Conservation (phyloP, 2,113 vertebrate genomes). For the Brachyhypopomus occidentalis region DNA sequence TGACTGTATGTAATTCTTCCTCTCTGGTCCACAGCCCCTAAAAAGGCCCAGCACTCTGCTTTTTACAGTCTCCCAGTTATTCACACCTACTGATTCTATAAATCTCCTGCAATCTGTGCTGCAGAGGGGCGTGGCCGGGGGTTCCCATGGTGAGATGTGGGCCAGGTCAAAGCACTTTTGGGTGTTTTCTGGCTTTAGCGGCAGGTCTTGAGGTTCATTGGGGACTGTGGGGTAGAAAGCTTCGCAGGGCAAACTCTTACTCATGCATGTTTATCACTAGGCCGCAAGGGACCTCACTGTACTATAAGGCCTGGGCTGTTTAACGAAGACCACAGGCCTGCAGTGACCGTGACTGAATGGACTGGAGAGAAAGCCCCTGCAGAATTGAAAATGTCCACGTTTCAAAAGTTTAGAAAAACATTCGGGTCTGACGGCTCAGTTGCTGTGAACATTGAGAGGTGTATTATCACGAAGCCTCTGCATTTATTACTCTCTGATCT, state of each 20-base stretch:
- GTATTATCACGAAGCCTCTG: conserved; percentile 35
- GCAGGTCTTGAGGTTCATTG: conserved; percentile 5
- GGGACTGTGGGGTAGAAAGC: conserved; percentile 22
- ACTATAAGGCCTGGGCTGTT: conserved; percentile 39
- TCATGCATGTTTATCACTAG: conserved; percentile 52
- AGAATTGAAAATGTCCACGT: conserved; percentile 51
- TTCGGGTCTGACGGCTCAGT: conserved; percentile 32
- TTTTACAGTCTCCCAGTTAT: conserved; percentile 52
- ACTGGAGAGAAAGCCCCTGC: conserved; percentile 36
- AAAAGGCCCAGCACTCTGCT: conserved; percentile 33
- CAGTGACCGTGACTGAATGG: conserved; percentile 58
- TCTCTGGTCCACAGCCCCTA: conserved; percentile 35
- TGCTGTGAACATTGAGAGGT: conserved; percentile 33
- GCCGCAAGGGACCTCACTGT: conserved; percentile 39
- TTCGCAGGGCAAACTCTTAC: conserved; percentile 7
- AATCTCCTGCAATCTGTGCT: conserved; percentile 47
- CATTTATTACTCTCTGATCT: conserved; percentile 20
- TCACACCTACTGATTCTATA: conserved; percentile 55
- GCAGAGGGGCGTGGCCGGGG: conserved; percentile 17
- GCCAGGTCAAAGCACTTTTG: conserved; percentile 4
- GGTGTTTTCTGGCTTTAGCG: conserved; percentile 10
- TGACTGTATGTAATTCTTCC: conserved; percentile 22
- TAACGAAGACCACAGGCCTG: conserved; percentile 51
- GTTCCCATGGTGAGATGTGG: conserved; percentile 29
- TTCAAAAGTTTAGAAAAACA: conserved; percentile 59